Percentiles rank a stretch among this genome's conserved stretches.
These are phyloP conservation scores for Phaethon lepturus DNA, from an alignment of 2,113 vertebrate species.

Conservation along the genomic window DNA sequence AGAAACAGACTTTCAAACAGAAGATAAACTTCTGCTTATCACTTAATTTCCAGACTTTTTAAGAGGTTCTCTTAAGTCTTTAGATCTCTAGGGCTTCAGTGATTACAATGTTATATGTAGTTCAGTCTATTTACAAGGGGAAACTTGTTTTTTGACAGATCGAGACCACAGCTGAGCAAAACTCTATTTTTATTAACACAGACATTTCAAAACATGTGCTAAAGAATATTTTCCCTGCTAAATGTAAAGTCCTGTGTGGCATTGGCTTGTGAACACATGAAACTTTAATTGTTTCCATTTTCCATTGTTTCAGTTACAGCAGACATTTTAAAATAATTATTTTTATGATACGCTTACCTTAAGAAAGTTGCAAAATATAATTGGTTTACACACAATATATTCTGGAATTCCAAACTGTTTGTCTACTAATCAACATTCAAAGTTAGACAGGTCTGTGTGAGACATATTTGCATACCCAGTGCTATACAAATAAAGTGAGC, in stretches of 20 bases:
- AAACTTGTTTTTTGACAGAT: not conserved
- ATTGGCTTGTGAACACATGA: not conserved
- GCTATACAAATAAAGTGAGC: not conserved
- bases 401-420: slow-evolving; percentile 83
- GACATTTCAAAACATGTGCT: not conserved
- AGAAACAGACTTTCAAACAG: not conserved
- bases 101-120: not conserved
- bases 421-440: slow-evolving; percentile 66
- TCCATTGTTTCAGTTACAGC: not conserved
- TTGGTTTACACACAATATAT: slow-evolving; percentile 80
- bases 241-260: not conserved
- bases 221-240: not conserved
- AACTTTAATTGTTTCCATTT: not conserved
- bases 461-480: not conserved
- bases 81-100: not conserved
- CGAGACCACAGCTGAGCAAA: not conserved
- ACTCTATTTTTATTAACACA: not conserved
- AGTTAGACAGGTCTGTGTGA: not conserved
- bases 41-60: not conserved
- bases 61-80: not conserved
- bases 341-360: slow-evolving; percentile 70
- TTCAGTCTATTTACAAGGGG: not conserved
- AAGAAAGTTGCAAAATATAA: slow-evolving; percentile 88
- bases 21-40: not conserved
- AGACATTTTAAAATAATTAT: not conserved